Percentiles rank a stretch among this genome's conserved stretches.
phyloP scores from a whole-genome alignment of 2,888 invertebrate species.

The Lasioglossum morio region DNA sequence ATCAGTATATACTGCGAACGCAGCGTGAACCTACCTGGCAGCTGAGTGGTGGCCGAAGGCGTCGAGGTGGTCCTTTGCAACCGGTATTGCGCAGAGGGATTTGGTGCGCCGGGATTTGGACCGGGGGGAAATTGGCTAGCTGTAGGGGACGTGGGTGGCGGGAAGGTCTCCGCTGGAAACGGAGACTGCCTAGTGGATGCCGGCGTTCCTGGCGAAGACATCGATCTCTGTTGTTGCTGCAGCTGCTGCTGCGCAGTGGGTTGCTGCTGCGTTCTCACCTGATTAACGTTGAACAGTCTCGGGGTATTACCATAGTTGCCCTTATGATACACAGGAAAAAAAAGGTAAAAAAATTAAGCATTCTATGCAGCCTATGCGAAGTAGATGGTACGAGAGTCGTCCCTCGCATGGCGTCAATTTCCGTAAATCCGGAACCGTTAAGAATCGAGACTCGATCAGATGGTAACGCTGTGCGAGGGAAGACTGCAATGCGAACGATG shows the following conservation, averaged over 20 bases:
- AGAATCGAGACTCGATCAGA: too few species aligned
- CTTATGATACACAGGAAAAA: conserved; percentile 61
- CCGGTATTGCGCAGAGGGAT: conserved; percentile 85
- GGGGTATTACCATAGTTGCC: conserved; percentile 82
- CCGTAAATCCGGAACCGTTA: too few species aligned
- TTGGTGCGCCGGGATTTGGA: conserved; percentile 82
- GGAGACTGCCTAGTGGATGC: conserved; percentile 86
- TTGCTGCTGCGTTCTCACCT: conserved; percentile 85
- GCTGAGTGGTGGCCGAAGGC: conserved; percentile 86
- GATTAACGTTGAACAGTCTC: conserved; percentile 83
- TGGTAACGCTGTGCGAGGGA: too few species aligned
- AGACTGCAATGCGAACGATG: neutral
- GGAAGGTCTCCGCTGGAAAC: conserved; percentile 86
- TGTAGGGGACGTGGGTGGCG: conserved; percentile 86
- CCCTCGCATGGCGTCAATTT: too few species aligned
- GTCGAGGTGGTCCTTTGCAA: conserved; percentile 87
- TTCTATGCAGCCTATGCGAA: neutral
- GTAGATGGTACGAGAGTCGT: too few species aligned
- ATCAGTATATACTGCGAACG: conserved; percentile 38
- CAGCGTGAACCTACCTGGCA: conserved; percentile 85
- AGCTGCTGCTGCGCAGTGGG: conserved; percentile 83
- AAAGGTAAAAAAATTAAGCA: conserved; percentile 31
- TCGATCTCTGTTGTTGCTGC: conserved; percentile 91
- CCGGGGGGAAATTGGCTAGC: conserved; percentile 84
- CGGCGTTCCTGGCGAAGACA: conserved; percentile 88